Evolutionary conservation across 2,113 vertebrate species (phyloP).

Genomic region (Gambusia holbrooki): DNA sequence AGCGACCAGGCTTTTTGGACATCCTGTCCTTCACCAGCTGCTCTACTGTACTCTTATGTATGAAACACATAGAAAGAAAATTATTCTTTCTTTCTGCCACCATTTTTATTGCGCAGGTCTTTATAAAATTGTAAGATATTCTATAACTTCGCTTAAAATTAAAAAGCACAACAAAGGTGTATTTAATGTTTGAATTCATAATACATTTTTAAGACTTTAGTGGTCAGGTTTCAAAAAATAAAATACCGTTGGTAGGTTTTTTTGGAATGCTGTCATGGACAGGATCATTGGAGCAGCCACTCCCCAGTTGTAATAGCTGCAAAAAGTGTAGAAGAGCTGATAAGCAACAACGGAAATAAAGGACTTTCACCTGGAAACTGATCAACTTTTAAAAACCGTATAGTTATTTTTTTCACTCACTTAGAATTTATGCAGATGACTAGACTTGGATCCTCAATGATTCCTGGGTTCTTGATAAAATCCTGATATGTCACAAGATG

Average conservation of each 20-base stretch:
- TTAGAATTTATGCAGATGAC: conserved; percentile 91
- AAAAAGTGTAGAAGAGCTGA: conserved; percentile 16
- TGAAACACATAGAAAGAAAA: neutral
- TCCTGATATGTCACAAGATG: conserved; percentile 89
- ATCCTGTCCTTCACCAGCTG: conserved; percentile 90
- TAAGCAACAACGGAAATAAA: neutral
- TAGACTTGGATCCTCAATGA: conserved; percentile 90
- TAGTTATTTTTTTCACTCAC: conserved; percentile 74
- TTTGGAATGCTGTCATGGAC: conserved; percentile 92
- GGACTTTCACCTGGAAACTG: neutral
- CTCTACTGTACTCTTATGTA: conserved; percentile 84
- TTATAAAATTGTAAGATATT: neutral
- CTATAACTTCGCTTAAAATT: neutral
- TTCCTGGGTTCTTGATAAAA: conserved; percentile 87
- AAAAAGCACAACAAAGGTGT: neutral
- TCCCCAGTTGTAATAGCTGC: conserved; percentile 95
- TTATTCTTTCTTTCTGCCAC: neutral
- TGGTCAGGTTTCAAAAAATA: neutral
- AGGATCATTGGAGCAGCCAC: conserved; percentile 94
- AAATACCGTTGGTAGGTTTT: conserved; percentile 89
- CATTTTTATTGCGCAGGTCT: too few species aligned
- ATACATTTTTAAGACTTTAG: neutral
- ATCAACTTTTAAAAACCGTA: neutral
- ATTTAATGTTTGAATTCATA: neutral
- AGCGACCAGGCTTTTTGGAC: conserved; percentile 88